phyloP scores from a whole-genome alignment of 2,888 invertebrate species.

The Fissipunctia ypsillon region DNA sequence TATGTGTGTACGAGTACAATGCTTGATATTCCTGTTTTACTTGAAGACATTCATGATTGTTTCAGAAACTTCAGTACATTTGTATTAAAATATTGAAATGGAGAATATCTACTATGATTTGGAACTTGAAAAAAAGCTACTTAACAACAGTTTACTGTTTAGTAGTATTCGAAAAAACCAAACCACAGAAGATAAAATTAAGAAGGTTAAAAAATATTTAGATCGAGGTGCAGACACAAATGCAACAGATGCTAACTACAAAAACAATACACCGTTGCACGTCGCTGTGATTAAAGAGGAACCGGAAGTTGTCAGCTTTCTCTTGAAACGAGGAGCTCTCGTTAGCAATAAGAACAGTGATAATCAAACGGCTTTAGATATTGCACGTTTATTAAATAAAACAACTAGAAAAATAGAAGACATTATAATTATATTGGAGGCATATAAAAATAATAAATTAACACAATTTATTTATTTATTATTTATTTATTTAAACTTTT shows the following conservation, averaged over 20 bases:
- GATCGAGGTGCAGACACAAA: conserved; percentile 66
- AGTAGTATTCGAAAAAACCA: conserved; percentile 47
- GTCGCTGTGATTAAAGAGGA: conserved; percentile 60
- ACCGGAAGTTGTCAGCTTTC: conserved; percentile 52
- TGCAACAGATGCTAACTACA: conserved; percentile 62
- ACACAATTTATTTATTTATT: too few species aligned
- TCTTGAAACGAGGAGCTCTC: conserved; percentile 58
- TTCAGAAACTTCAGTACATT: conserved; percentile 21
- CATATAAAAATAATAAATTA: not conserved
- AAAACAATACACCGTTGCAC: conserved; percentile 64
- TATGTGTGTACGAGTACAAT: not conserved
- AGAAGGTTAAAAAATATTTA: conserved; percentile 51
- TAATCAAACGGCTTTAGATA: conserved; percentile 57
- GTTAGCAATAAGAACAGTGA: conserved; percentile 51
- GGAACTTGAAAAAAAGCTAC: conserved; percentile 35
- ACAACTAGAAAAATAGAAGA: not conserved
- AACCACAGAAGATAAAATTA: conserved; percentile 44
- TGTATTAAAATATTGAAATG: conserved; percentile 11
- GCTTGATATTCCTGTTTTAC: not conserved
- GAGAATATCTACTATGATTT: conserved; percentile 19
- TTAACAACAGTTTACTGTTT: conserved; percentile 57
- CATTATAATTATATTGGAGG: conserved; percentile 16
- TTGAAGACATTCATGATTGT: conserved; percentile 15
- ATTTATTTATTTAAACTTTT: too few species aligned
- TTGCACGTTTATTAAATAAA: conserved; percentile 41